Evolutionary conservation across 1,140 invertebrate species (phyloP).

Genomic region (Tenebrio molitor): DNA sequence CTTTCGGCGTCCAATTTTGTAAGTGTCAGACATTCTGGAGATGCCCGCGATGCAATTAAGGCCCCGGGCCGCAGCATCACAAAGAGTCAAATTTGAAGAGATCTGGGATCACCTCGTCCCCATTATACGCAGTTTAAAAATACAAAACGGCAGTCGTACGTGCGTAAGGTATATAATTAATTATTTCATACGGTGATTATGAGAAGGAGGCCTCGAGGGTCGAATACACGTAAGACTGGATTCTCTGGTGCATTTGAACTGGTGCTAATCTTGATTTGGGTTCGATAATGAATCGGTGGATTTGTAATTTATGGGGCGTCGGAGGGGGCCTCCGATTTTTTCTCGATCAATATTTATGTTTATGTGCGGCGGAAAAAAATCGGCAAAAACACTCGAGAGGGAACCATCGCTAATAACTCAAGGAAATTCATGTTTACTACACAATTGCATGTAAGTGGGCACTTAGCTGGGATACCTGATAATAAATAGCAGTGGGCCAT

Average conservation of each 20-base stretch:
- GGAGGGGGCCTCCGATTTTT: slow-evolving; percentile 23
- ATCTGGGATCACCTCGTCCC: too few species aligned
- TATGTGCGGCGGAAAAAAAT: slow-evolving; percentile 50
- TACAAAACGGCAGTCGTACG: slow-evolving; percentile 1
- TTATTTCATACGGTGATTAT: slow-evolving; percentile 11
- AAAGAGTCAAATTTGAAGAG: too few species aligned
- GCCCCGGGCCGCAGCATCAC: too few species aligned
- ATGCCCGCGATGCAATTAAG: background rate
- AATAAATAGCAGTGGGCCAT: slow-evolving; percentile 52
- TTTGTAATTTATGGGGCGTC: slow-evolving; percentile 9
- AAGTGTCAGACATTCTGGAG: background rate
- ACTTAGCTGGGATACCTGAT: slow-evolving; percentile 47
- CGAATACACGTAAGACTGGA: background rate
- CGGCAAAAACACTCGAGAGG: slow-evolving; percentile 50
- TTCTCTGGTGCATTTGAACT: slow-evolving; percentile 2
- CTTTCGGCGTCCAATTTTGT: background rate
- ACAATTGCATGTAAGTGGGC: slow-evolving; percentile 56
- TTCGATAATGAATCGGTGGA: slow-evolving; percentile 16
- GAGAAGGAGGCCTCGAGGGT: background rate
- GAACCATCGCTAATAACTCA: slow-evolving; percentile 52
- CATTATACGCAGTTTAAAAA: background rate
- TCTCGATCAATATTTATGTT: slow-evolving; percentile 46
- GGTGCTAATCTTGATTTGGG: slow-evolving; percentile 12
- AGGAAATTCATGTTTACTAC: slow-evolving; percentile 57
- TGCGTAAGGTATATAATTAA: background rate